Evolutionary conservation across 2,888 invertebrate genomes (phyloP).

Genomic region (Eupithecia subumbrata): DNA sequence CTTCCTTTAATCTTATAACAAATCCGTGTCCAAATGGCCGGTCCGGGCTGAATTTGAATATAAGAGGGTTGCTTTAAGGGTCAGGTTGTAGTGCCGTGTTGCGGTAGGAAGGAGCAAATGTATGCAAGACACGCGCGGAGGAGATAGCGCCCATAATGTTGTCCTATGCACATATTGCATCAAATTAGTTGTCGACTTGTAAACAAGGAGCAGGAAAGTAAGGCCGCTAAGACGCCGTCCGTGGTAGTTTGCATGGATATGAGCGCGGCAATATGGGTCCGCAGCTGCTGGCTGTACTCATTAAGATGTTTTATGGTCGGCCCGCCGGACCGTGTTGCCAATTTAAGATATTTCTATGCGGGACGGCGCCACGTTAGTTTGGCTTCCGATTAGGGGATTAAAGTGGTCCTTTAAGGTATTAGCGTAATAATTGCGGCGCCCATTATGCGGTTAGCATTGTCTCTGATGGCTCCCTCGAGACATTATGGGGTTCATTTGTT

Average conservation of each 20-base stretch:
- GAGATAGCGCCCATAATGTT: conserved; percentile 81
- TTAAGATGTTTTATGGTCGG: conserved; percentile 85
- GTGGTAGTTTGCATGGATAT: conserved; percentile 84
- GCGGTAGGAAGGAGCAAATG: conserved; percentile 75
- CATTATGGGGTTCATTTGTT: conserved; percentile 53
- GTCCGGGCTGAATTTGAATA: conserved; percentile 81
- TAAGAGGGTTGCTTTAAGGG: conserved; percentile 78
- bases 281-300: conserved; percentile 83
- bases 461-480: conserved; percentile 54
- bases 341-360: conserved; percentile 85
- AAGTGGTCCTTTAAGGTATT: conserved; percentile 82
- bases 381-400: conserved; percentile 83
- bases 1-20: conserved; percentile 85
- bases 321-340: conserved; percentile 82
- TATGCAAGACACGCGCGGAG: conserved; percentile 83
- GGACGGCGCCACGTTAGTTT: conserved; percentile 81
- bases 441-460: conserved; percentile 76
- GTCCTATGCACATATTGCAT: conserved; percentile 85
- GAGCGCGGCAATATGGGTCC: conserved; percentile 82
- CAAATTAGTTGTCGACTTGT: conserved; percentile 85
- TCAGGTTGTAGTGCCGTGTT: conserved; percentile 70
- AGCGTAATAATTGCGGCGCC: conserved; percentile 79
- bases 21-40: conserved; percentile 85
- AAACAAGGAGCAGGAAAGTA: conserved; percentile 81
- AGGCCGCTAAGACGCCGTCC: conserved; percentile 79